phyloP scores from a whole-genome alignment of 2,888 invertebrate species.

The Cordylochernes scorpioides region DNA sequence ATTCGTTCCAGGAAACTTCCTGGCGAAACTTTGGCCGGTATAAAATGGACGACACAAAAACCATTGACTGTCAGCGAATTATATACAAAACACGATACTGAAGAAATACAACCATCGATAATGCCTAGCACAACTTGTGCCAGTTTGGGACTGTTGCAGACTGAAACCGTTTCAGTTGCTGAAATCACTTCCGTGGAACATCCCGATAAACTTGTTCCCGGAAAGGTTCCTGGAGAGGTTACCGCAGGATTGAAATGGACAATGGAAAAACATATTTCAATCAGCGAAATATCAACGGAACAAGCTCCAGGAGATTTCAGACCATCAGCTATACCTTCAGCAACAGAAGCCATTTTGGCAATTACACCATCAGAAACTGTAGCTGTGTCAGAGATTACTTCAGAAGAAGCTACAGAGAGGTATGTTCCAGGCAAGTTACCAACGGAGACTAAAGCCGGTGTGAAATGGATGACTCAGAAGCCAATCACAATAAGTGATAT shows the following conservation, averaged over 20 bases:
- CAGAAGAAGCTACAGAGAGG: constrained; percentile 9
- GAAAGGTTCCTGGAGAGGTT: constrained; percentile 21
- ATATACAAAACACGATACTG: constrained; percentile 6
- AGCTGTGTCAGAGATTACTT: constrained; percentile 5
- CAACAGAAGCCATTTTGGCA: constrained; percentile 6
- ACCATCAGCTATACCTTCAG: constrained; percentile 4
- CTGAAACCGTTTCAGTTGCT: constrained; percentile 9
- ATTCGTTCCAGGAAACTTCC: constrained; percentile 8
- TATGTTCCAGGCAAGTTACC: constrained; percentile 16
- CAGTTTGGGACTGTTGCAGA: constrained; percentile 4
- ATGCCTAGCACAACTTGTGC: constrained; percentile 5
- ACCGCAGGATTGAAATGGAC: constrained; percentile 26
- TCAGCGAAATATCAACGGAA: constrained; percentile 8
- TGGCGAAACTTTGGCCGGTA: constrained; percentile 8
- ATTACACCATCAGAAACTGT: constrained; percentile 7
- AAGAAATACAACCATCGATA: constrained; percentile 3
- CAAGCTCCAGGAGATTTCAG: constrained; percentile 5
- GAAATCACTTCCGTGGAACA: constrained; percentile 9
- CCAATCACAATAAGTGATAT: no score
- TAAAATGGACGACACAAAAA: constrained; percentile 6
- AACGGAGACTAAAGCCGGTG: constrained; percentile 18
- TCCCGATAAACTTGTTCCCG: constrained; percentile 11
- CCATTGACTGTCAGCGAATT: constrained; percentile 8
- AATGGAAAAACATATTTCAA: constrained; percentile 6
- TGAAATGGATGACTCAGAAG: no score